Percentiles rank a stretch among this genome's conserved stretches.
phyloP scores from a whole-genome alignment of 2,888 invertebrate species.

The Trissoscelio sp. region DNA sequence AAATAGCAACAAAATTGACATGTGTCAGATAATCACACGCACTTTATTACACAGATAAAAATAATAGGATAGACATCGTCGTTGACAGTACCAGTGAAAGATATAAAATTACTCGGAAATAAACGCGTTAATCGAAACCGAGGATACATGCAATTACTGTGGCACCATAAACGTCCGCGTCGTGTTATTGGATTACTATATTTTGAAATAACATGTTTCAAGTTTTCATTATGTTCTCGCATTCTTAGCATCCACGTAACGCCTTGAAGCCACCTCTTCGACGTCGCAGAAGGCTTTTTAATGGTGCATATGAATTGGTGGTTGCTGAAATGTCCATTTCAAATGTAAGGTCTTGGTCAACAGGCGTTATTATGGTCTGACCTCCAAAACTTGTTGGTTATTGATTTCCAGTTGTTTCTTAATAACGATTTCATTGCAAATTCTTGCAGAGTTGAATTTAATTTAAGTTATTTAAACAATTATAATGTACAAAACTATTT shows the following conservation, averaged over 20 bases:
- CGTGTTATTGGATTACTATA: slow-evolving; percentile 68
- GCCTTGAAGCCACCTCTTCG: slow-evolving; percentile 56
- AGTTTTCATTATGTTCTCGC: slow-evolving; percentile 68
- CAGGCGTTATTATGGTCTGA: no score
- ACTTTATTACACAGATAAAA: slow-evolving; percentile 51
- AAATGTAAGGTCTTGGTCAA: slow-evolving; percentile 18
- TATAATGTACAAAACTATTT: no score
- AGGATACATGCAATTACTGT: slow-evolving; percentile 61
- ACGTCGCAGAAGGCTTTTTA: slow-evolving; percentile 48
- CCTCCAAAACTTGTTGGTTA: background rate
- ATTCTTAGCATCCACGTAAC: slow-evolving; percentile 65
- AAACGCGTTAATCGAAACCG: slow-evolving; percentile 66
- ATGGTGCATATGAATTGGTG: slow-evolving; percentile 63
- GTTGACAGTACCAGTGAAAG: slow-evolving; percentile 45
- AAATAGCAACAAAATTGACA: slow-evolving; percentile 23
- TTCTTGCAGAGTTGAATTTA: no score
- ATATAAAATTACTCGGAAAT: slow-evolving; percentile 61
- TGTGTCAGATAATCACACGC: slow-evolving; percentile 45
- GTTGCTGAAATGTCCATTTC: slow-evolving; percentile 64
- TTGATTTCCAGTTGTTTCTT: no score
- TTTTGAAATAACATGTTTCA: slow-evolving; percentile 69
- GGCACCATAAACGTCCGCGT: slow-evolving; percentile 63
- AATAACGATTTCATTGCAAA: no score
- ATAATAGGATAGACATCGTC: slow-evolving; percentile 48
- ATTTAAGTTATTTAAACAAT: no score